Evolutionary conservation across 2,888 invertebrate species (phyloP), one percentile per base, ranked within the genome.

Genomic region (Brachylomia viminalis): DNA sequence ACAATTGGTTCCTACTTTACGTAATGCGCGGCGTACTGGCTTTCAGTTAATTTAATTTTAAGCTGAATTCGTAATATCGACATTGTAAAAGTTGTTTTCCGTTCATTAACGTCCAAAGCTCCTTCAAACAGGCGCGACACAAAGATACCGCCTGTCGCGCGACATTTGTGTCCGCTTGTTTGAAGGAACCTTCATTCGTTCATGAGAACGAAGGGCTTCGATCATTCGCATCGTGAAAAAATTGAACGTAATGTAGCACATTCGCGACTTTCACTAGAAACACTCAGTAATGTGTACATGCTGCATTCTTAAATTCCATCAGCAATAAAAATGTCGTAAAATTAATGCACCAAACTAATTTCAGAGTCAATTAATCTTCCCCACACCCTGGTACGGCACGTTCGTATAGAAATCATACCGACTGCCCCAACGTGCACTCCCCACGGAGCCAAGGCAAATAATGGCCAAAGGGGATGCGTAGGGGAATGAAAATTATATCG

Each of bases 331-430:
- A 47, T 30, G 42, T 67, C 79, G 68, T 86, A 82, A 87, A 86
- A 87, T 87, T 77, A 85, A 67, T 49, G 77, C 75, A 85, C 75
- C 79, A 86, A 90, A 86, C 86, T 89, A 92, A 92, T 93, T 92
- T 90, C 83, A 82, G 85, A 88, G 84, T 84, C 86, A 85, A 93
- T 93, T 92, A 92, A 93, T 93, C 92, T 91, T 91, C 82, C 79
- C 75, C 77, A 65, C 88, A 80, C 87, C 82, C 82, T 83, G 72
- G 77, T 72, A 72, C 77, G 86, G 79, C 88, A 88, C 89, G 89
- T 87, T 83, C 80, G 71, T 75, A 66, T 66, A 84, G 74, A 77
- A 79, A 80, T 84, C 70, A 79, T 82, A 82, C 67, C 52, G 69
- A 71, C 72, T 68, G 68, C 77, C 81, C 84, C 68, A 68, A 77